Base-by-base conservation (phyloP, 2,797 vertebrate species). In the Melanotaenia nigrans region DNA sequence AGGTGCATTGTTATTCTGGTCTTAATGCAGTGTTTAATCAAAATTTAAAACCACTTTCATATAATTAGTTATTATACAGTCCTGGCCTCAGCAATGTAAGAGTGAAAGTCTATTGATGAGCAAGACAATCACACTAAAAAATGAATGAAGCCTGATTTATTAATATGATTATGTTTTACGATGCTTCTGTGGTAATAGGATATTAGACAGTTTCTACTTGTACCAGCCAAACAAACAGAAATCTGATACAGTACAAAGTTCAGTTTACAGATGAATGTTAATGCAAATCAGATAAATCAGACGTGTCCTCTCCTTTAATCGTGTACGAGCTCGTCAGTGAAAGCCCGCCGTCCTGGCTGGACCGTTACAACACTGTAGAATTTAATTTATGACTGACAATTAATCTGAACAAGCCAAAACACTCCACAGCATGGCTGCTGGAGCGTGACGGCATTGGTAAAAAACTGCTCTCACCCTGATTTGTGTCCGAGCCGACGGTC, bases 361-460 rank as follows among this genome's bases (percentile, higher is more conserved):
- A 49, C 62, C 58, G 75, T 75, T 75, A 69, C 64, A 77, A 67
- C 59, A 42, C 79, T 32, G 73, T 64, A 5, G 73, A 90, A 81
- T 72, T 90, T 92, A 85, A 92, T 92, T 92, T 86, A 85, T 89
- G 83, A 79, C 86, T 87, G 89, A 92, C 89, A 92, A 93, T 92
- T 93, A 93, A 93, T 94, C 89, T 89, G 84, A 83, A 72, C 67
- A 58, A 85, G 83, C 82, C 85, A 67, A 87, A 88, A 90, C 80
- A 83, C 79, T 81, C 71, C 63, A 18, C 40, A 42, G 86, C 79
- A 77, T 65, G 78, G 76, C 66, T 53, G 9, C 28, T 57, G 75
- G 84, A 87, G 89, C 82, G 16, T 92, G 88, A 85, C 86, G 22
- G 89, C 61, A 45, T 68, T 22, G 75, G 70, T 55, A 24, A 42